Base-by-base conservation (phyloP, 2,113 vertebrate species). In the Archocentrus centrarchus region DNA sequence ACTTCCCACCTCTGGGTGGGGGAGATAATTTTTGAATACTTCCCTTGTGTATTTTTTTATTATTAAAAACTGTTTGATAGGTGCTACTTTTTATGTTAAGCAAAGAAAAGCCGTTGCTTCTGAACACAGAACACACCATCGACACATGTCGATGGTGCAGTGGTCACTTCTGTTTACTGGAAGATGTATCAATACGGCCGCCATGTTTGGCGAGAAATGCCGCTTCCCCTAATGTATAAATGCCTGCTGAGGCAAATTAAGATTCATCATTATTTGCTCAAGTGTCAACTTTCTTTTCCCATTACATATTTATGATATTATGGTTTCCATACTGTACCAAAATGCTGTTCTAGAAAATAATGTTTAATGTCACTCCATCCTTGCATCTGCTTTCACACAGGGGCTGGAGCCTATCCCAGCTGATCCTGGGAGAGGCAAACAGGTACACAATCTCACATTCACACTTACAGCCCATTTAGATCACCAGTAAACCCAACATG, bases 171-270 rank as follows among this genome's bases (percentile, higher is more conserved):
- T 70, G 66, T 70, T 30, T 24, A 30, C 15, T 30, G 24, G 44
- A 70, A 11, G 15, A 70, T 50, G 66, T 24, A 47, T 47, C 66
- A 50, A 30, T 0, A n/a, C 0, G 15, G 41, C 64, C 0, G 15
- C 41, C 41, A 50, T 7, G 22, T 0, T 30, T 30, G 64, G 50
- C 15, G 20, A 22, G 66, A 22, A 70, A 70, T 50, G 24, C 0
- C 44, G 39, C 10, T 27, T 47, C 47, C 14, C 0, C 2, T 68
- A 68, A 68, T 11, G 14, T 3, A 68, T 68, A 66, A 2, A 68
- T 68, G 39, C 44, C 15, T 68, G 44, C 14, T 27, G 64, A 68
- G 41, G 64, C 24, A 47, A 15, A 47, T 13, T 9, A 30, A 24
- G 2, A 3, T 9, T 0, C 66, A 70, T 30, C 15, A 50, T 70